Evolutionary conservation across 2,888 invertebrate genomes (phyloP).

Genomic region (Macrophya alboannulata): DNA sequence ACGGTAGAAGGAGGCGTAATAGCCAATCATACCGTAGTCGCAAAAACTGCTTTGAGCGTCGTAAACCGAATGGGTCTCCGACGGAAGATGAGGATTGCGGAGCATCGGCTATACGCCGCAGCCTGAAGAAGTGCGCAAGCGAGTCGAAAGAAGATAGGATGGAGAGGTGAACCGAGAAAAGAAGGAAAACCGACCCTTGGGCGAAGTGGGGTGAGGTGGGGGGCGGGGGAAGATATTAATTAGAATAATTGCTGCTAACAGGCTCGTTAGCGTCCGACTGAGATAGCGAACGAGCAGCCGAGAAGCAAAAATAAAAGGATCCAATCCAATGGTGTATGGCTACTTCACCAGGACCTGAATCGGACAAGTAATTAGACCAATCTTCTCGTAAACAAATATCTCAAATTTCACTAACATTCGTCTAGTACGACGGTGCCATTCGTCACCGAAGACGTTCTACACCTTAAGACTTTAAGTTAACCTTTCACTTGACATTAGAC

Average conservation of each 20-base stretch:
- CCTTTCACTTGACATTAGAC: conserved; percentile 9
- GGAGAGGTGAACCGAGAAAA: conserved; percentile 50
- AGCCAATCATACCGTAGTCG: conserved; percentile 77
- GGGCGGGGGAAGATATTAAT: conserved; percentile 77
- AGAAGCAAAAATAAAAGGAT: conserved; percentile 71
- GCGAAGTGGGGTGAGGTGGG: conserved; percentile 54
- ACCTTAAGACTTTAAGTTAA: background rate
- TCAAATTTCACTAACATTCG: conserved; percentile 8
- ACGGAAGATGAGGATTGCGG: conserved; percentile 55
- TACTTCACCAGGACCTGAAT: conserved; percentile 9
- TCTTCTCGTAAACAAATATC: background rate
- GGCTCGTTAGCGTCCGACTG: conserved; percentile 78
- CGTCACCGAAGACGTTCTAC: background rate
- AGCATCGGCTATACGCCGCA: conserved; percentile 41
- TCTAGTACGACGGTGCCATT: background rate
- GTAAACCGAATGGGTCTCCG: conserved; percentile 74
- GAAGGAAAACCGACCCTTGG: conserved; percentile 58
- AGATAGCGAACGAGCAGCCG: conserved; percentile 76
- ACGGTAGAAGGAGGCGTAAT: conserved; percentile 76
- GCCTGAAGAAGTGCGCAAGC: conserved; percentile 11
- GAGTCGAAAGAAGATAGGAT: conserved; percentile 41
- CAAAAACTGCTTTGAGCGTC: conserved; percentile 75
- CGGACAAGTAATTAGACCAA: conserved; percentile 35
- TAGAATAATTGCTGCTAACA: conserved; percentile 80
- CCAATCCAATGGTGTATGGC: conserved; percentile 6